These are phyloP conservation scores for Cryptoblepharus egeriae DNA, from an alignment of 2,797 vertebrate genomes.

Conservation along the genomic window DNA sequence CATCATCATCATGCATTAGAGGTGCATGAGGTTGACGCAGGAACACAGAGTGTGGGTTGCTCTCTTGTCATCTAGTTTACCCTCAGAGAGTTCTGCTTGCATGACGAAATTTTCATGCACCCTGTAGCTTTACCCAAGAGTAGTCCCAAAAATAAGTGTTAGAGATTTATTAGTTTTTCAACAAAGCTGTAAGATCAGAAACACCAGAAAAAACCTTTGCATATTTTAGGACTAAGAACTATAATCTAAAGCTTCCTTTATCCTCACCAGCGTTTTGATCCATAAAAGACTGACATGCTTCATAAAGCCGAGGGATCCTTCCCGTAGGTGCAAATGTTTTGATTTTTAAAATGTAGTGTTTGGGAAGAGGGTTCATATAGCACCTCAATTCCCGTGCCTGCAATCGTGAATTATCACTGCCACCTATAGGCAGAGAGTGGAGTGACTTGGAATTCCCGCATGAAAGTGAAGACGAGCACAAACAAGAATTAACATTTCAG, in stretches of 20 bases:
- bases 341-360: constrained; percentile 26
- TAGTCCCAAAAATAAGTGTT: not conserved
- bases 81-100: not conserved
- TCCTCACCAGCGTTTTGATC: constrained; percentile 37
- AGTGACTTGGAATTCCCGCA: constrained; percentile 26
- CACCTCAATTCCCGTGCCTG: constrained; percentile 17
- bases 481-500: constrained; percentile 46
- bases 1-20: too few relatives aligned
- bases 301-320: constrained; percentile 35
- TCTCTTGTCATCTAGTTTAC: not conserved
- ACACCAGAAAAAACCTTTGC: constrained; percentile 11
- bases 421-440: constrained; percentile 69
- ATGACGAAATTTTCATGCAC: not conserved
- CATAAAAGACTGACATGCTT: constrained; percentile 38
- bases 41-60: not conserved
- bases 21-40: not conserved
- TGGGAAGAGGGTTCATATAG: not conserved
- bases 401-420: constrained; percentile 69
- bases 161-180: constrained; percentile 37
- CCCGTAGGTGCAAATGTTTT: not conserved
- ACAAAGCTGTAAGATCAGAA: constrained; percentile 38
- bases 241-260: constrained; percentile 24
- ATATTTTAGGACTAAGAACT: constrained; percentile 19
- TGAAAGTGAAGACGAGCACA: constrained; percentile 35
- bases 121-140: not conserved